phyloP scores from a whole-genome alignment of 2,888 invertebrate species.

The Pollenia griseotomentosa region DNA sequence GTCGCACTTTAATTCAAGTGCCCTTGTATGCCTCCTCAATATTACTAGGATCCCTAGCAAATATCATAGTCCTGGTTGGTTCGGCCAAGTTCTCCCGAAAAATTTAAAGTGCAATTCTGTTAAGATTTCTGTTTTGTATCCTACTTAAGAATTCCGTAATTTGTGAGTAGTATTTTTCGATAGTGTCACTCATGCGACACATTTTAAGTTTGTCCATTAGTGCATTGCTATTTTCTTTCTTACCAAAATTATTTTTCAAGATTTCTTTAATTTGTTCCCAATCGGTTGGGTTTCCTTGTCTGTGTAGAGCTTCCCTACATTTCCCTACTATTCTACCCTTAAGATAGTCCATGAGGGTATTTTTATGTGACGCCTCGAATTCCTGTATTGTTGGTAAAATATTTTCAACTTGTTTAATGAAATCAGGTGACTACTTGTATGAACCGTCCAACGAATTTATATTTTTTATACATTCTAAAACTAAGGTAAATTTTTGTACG shows the following conservation, averaged over 20 bases:
- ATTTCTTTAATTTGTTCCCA: slow-evolving; percentile 13
- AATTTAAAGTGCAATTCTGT: neutral
- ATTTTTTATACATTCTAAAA: no score
- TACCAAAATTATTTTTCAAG: neutral
- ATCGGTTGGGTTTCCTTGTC: neutral
- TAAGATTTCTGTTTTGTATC: slow-evolving; percentile 5
- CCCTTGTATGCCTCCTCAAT: neutral
- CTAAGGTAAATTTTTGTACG: no score
- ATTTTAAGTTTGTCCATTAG: slow-evolving; percentile 12
- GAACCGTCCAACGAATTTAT: no score
- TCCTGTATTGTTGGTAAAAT: neutral
- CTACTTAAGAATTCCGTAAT: neutral
- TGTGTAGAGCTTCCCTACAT: neutral
- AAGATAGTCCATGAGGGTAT: neutral
- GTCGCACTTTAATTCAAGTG: neutral
- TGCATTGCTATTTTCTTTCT: neutral
- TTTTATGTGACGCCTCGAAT: slow-evolving; percentile 4
- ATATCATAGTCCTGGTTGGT: slow-evolving; percentile 12
- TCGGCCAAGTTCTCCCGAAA: slow-evolving; percentile 11
- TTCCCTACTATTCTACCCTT: neutral
- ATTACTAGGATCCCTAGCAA: neutral
- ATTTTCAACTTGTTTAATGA: slow-evolving; percentile 9
- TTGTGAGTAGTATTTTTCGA: neutral
- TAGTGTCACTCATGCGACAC: neutral
- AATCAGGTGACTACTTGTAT: neutral